Evolutionary conservation across 2,888 invertebrate genomes (phyloP), one percentile per base, ranked within the genome.

Genomic region (Ernsta delagoae): DNA sequence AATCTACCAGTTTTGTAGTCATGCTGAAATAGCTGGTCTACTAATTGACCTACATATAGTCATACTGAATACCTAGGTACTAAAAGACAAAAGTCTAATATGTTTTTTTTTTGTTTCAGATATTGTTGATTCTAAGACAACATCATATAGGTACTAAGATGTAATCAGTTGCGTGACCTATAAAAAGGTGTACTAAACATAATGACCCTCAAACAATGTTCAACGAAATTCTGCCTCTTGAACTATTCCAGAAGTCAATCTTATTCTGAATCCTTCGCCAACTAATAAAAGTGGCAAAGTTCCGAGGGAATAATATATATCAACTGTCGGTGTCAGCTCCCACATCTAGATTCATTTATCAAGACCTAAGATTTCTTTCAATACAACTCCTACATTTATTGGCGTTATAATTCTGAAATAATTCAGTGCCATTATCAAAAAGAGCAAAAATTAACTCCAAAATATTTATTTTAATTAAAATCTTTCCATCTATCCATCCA

Each of bases 301-400:
- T 9, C 39, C 24, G 39, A 45, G 12, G 31, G 36, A 61, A 9
- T 16, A 24, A 53, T 62, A 62, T 53, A 50, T 24, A 62, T 53
- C 62, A 62, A 53, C 53, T 53, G 62, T 50, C 62, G 53, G 12
- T 53, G 62, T 39, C 53, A 39, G 34, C 62, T 50, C 53, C 53
- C 5, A 24, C 75, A 76, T 76, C 76, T 75, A 76, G 77, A 79
- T 78, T 75, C 74, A 78, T 78, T 79, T 78, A 78, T 73, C 74
- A 73, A 63, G 73, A 62, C 77, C 75, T 75, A 78, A 77, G 79
- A 78, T 77, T 73, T 75, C 50, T 53, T 39, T n/a, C 36, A 36
- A 61, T 12, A 16, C 8, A 12, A 36, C 8, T 16, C 16, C 5
- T 12, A 12, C 34, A 61, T 48, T 34, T 50, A 16, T 12, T 7